Conservation (phyloP, 2,113 vertebrate genomes). For the Lagopus leucura region DNA sequence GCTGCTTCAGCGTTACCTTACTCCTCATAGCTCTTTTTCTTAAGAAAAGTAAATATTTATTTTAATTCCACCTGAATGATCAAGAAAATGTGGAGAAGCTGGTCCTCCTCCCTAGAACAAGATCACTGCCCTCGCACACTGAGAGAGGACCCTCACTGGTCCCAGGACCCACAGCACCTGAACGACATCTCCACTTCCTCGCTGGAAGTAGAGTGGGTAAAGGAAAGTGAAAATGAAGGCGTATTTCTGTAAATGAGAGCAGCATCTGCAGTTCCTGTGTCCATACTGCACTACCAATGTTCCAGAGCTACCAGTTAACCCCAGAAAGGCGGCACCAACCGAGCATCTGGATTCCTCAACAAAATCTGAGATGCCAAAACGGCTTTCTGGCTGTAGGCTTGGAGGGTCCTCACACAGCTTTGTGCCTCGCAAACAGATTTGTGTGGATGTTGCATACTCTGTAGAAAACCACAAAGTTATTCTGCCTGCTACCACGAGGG, state of each 20-base stretch:
- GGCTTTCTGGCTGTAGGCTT: background rate
- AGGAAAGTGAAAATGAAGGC: background rate
- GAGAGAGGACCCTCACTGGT: background rate
- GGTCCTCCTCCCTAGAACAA: background rate
- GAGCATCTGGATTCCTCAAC: background rate
- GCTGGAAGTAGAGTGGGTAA: background rate
- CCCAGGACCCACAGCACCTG: background rate
- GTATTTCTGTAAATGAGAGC: background rate
- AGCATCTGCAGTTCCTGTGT: background rate
- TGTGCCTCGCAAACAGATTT: background rate
- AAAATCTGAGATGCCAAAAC: background rate
- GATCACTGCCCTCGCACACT: background rate
- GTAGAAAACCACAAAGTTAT: background rate
- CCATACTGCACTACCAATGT: background rate
- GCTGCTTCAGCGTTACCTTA: too few species aligned
- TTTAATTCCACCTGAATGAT: background rate
- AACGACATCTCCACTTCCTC: background rate
- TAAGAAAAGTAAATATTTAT: background rate
- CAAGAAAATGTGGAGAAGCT: background rate
- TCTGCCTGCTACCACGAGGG: fast-evolving
- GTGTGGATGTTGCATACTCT: background rate
- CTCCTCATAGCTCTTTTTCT: background rate
- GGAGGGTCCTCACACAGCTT: background rate
- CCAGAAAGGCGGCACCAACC: background rate
- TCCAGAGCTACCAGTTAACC: background rate